phyloP scores from a whole-genome alignment of 2,113 vertebrate genomes.

The Oceanodroma tethys region DNA sequence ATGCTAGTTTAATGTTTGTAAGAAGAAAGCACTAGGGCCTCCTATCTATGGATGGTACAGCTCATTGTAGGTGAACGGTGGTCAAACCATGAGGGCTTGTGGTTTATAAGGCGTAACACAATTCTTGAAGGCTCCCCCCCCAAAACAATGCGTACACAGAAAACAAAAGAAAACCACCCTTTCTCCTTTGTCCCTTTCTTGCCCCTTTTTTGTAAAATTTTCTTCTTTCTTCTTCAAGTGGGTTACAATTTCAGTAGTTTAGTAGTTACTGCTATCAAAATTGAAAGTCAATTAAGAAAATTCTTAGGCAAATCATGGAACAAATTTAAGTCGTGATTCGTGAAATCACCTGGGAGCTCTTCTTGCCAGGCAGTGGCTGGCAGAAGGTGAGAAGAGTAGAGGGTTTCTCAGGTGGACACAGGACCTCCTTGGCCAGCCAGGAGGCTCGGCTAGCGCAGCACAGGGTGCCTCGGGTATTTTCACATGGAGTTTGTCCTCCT shows the following conservation, averaged over 20 bases:
- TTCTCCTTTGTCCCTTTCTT: not conserved
- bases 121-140: not conserved
- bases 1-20: not conserved
- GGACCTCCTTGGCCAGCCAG: not conserved
- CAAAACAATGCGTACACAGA: not conserved
- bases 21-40: not conserved
- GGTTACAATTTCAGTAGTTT: not conserved
- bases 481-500: not conserved
- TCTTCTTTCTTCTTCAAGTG: not conserved
- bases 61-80: not conserved
- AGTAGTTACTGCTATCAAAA: not conserved
- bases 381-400: not conserved
- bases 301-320: not conserved
- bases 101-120: not conserved
- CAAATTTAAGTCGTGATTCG: not conserved
- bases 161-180: not conserved
- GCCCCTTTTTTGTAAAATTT: not conserved
- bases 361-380: not conserved
- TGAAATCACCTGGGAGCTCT: not conserved
- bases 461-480: fast-evolving
- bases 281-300: not conserved
- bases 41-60: not conserved
- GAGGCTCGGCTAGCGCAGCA: not conserved
- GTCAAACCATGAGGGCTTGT: not conserved
- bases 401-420: not conserved